Base-by-base conservation (phyloP, 2,797 vertebrate genomes). In the Phoxinus dragarum region DNA sequence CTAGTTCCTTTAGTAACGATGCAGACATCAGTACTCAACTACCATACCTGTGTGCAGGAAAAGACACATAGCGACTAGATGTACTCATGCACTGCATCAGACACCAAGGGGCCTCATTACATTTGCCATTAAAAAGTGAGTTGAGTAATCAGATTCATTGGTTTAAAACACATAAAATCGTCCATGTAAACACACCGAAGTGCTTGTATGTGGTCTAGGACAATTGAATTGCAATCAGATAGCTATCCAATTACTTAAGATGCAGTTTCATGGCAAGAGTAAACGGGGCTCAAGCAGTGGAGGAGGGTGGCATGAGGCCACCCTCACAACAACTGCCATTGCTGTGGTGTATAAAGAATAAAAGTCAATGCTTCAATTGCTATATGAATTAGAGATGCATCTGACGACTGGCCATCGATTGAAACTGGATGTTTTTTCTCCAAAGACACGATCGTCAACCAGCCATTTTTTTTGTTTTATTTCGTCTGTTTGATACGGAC, bases 141-240 rank as follows among this genome's bases (percentile, higher is more conserved):
- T n/a, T 0, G 23, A 49, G 71, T 64, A 74, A 82, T 74, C 17
- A 38, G 71, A 49, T 40, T 59, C 52, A 27, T 74, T 66, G 42
- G 42, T 74, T 73, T 73, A 74, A 74, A 83, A 47, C 40, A 38
- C 69, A 82, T 73, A 64, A 36, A 74, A 74, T 64, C 11, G 3
- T 74, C 40, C 40, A 73, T 74, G 81, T 74, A 74, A 82, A 83
- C 81, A 74, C 42, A 74, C 71, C 3, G 3, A 73, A 82, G 56
- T 49, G 40, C 71, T 49, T 82, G 74, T 74, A 82, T 74, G 81
- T 12, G 42, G 71, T 66, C 59, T 75, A 5, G 21, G 56, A 83
- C 71, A 83, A 75, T 52, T 75, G 71, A 61, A 83, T 74, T 75
- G 21, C 71, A 74, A 66, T 52, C 38, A 23, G 81, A 83, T 64